phyloP scores from a whole-genome alignment of 2,797 vertebrate genomes.

The Typhlichthys subterraneus region DNA sequence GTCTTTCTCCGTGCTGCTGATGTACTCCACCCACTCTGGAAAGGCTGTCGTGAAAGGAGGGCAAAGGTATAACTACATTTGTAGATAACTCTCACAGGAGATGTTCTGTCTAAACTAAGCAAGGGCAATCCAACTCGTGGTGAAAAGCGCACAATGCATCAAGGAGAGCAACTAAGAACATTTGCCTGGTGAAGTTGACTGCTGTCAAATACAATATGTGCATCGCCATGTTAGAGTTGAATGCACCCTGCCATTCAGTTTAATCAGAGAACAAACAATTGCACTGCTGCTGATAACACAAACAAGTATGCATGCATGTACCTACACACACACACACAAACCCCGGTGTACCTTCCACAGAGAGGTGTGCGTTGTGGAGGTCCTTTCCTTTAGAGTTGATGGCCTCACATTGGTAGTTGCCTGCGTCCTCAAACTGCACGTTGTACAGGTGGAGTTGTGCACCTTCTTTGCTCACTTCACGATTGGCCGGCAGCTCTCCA shows the following conservation, averaged over 20 bases:
- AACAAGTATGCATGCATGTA: not conserved
- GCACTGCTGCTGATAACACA: not conserved
- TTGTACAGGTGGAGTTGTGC: slow-evolving; percentile 89
- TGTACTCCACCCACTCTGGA: slow-evolving; percentile 92
- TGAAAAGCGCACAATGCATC: not conserved
- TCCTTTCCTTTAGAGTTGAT: slow-evolving; percentile 92
- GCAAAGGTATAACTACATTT: slow-evolving; percentile 1
- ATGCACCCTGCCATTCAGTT: not conserved
- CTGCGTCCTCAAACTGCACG: slow-evolving; percentile 90
- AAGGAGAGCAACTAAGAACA: slow-evolving; percentile 5
- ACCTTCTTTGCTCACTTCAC: slow-evolving; percentile 86
- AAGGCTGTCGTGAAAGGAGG: slow-evolving; percentile 75
- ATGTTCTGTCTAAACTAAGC: slow-evolving; percentile 14
- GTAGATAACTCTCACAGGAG: not conserved
- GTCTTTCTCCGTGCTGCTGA: slow-evolving; percentile 89
- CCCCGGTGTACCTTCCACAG: slow-evolving; percentile 84
- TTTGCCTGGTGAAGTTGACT: not conserved
- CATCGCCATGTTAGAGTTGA: not conserved
- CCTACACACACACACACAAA: not conserved
- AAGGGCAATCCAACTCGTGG: not conserved
- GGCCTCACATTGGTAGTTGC: slow-evolving; percentile 90
- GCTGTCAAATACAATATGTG: not conserved
- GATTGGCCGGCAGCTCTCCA: slow-evolving; percentile 81
- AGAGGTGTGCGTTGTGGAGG: slow-evolving; percentile 82
- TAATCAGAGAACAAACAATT: too few relatives aligned